A percentile compares a stretch with the other conserved stretches of the same genome.
phyloP scores from a whole-genome alignment of 1,140 invertebrate genomes.

The Himalopsyche phryganea region DNA sequence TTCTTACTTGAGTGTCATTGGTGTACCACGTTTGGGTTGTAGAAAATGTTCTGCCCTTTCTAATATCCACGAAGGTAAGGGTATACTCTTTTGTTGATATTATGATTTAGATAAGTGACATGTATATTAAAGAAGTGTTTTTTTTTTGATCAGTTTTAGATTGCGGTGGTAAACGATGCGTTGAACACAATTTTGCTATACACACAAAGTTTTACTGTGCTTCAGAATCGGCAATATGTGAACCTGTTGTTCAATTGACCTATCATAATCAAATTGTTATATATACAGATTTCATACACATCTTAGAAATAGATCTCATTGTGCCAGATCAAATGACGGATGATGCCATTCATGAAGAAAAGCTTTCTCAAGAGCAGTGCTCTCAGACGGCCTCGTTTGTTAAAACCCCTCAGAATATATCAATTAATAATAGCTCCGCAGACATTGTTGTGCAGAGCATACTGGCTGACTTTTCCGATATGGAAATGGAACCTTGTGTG shows the following conservation, averaged over 20 bases:
- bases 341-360: slow-evolving; percentile 39
- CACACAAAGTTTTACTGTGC: slow-evolving; percentile 53
- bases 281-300: slow-evolving; percentile 53
- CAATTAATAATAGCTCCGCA: slow-evolving; percentile 23
- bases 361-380: slow-evolving; percentile 29
- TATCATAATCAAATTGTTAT: slow-evolving; percentile 54
- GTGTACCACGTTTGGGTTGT: slow-evolving; percentile 50
- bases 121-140: slow-evolving; percentile 3
- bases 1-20: slow-evolving; percentile 52
- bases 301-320: slow-evolving; percentile 51
- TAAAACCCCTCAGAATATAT: not conserved
- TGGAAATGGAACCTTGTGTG: slow-evolving; percentile 47
- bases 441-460: slow-evolving; percentile 50
- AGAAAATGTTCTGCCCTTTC: slow-evolving; percentile 46
- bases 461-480: slow-evolving; percentile 50
- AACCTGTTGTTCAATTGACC: slow-evolving; percentile 50
- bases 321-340: slow-evolving; percentile 43
- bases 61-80: slow-evolving; percentile 44
- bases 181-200: slow-evolving; percentile 52
- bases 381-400: not conserved
- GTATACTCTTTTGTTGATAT: not conserved
- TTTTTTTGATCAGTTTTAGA: slow-evolving; percentile 24
- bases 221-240: slow-evolving; percentile 49
- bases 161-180: slow-evolving; percentile 44
- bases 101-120: not conserved